Base-by-base conservation (phyloP, 2,113 vertebrate species). In the Arvicanthis niloticus region DNA sequence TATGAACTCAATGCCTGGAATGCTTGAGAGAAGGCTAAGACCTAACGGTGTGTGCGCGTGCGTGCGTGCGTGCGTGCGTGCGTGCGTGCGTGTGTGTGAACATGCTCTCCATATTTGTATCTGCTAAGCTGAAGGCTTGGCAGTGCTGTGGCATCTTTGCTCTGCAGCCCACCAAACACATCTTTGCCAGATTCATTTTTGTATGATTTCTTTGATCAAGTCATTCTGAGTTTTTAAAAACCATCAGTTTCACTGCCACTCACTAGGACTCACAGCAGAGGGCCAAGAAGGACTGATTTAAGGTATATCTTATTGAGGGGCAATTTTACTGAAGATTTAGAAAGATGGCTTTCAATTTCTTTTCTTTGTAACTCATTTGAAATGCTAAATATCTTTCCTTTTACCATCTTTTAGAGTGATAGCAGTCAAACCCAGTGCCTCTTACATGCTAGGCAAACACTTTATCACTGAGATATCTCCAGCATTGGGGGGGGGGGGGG, bases 1-100 rank as follows among this genome's bases (percentile, higher is more conserved):
- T 1, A 3, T 62, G 56, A 62, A 8, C n/a, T 84, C 58, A 3
- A 16, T 42, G 7, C 1, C 0, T 17, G n/a, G 15, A 2, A 15
- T 17, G 58, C 29, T 31, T 1, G 26, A 84, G 58, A 45, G n/a
- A 26, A 31, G 31, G 24, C 81, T 19, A 10, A 31, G 58, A 19
- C 15, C 31, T 65, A 45, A 19, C 15, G 24, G 21, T 15, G 5
- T 85, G 21, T 1, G 12, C 12, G 3, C 29, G 26, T 0, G 78
- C 58, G 51, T 84, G 51, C 4, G 17, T 60, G 58, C 22, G 58
- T 7, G 6, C 7, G 21, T 22, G 58, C 7, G 56, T 56, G 56
- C 17, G 15, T 17, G 56, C 17, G 15, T 56, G 56, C 2, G 3
- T 56, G 56, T 56, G 56, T 56, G 48, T 56, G 7, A 3, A 58